Evolutionary conservation across 1,140 invertebrate species (phyloP), one percentile per base, ranked within the genome.

Genomic region (Idris sp.): DNA sequence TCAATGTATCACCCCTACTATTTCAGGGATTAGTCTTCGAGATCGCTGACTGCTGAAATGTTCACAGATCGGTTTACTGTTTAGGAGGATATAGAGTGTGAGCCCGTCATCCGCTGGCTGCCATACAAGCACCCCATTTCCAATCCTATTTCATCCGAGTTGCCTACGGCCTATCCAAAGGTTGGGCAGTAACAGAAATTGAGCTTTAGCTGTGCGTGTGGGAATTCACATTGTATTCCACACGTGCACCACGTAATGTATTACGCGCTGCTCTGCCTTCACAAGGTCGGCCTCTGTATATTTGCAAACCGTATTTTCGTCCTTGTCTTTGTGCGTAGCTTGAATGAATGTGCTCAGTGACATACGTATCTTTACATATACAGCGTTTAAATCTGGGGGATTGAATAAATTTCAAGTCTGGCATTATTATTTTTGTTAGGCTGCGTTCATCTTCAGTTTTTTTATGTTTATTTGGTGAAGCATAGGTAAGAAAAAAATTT

Each of bases 61-160:
- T 86, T 86, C 85, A 86, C 85, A 86, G 85, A 86, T 86, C 85
- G 85, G 84, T 86, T 86, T 86, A 86, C 85, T 84, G 85, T 86
- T 86, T 86, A 86, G 85, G 77, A 85, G 84, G 83, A 85, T 86
- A 81, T 77, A 80, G 81, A 83, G 79, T 84, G 79, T 84, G 83
- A 86, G 84, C 80, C 74, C 76, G 76, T 83, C 54, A 59, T 74
- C 68, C 75, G 65, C 44, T 53, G 69, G 49, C 67, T 74, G 43
- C 64, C 51, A 51, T 74, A 69, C 74, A 71, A 69, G 62, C 71
- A 71, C 64, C 77, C 77, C 65, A 71, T 69, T 74, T 49, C 49
- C 69, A 71, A 72, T 65, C 71, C 41, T 26, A 76, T 51, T 76
- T 76, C 74, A 76, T 62, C 71, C 61, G 49, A 44, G 44, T 54